These are phyloP conservation scores for Phrynosoma platyrhinos DNA, from an alignment of 2,113 vertebrate species.

Conservation along the genomic window DNA sequence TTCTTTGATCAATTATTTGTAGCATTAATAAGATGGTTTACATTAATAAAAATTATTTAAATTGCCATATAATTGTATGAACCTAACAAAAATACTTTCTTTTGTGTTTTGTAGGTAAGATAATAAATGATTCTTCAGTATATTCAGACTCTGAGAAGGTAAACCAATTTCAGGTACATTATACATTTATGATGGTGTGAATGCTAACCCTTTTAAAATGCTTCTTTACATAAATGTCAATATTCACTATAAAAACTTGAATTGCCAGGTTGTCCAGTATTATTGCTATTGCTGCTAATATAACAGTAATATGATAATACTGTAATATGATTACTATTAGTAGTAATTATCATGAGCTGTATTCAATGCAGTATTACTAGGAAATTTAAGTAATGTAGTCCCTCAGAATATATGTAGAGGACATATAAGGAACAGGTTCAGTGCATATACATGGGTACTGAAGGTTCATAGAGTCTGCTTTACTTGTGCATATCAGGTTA, in stretches of 20 bases:
- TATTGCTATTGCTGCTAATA: background rate
- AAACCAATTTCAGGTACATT: constrained; percentile 61
- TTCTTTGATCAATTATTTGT: background rate
- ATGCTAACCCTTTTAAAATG: constrained; percentile 4
- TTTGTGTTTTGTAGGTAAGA: constrained; percentile 80
- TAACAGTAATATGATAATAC: background rate
- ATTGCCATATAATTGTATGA: background rate
- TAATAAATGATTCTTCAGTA: constrained; percentile 66
- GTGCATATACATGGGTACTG: too few relatives aligned
- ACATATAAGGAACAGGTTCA: background rate
- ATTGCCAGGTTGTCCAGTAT: background rate
- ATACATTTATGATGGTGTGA: constrained; percentile 6
- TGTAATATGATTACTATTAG: background rate
- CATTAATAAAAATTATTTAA: background rate
- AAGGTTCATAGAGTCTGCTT: too few relatives aligned
- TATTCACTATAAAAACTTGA: background rate
- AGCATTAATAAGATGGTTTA: background rate
- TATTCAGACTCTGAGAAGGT: constrained; percentile 76
- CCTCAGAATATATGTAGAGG: background rate
- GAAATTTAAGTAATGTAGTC: background rate
- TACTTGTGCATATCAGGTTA: background rate
- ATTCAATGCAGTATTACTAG: background rate
- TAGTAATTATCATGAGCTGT: background rate
- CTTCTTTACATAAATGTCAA: background rate
- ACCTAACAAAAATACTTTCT: constrained; percentile 50